phyloP scores from a whole-genome alignment of 2,797 vertebrate species.

The Sciurus carolinensis region DNA sequence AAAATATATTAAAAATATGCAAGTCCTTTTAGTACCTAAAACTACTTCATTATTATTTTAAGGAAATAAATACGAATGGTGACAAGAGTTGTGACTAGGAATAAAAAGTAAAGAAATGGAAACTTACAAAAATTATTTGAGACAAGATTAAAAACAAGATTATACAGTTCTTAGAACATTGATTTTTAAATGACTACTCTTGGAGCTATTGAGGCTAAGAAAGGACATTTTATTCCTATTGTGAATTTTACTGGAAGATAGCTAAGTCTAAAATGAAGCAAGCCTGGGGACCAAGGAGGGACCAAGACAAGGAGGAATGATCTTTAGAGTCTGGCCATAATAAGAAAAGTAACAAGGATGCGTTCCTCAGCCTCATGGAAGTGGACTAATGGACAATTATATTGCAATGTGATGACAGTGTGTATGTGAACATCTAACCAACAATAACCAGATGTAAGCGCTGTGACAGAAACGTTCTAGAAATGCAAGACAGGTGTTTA shows the following conservation, averaged over 20 bases:
- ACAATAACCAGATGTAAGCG: background rate
- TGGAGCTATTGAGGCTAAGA: background rate
- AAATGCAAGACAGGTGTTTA: background rate
- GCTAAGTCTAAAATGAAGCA: background rate
- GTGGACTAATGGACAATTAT: too few species aligned
- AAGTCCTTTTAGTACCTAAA: background rate
- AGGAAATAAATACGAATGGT: background rate
- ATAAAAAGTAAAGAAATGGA: background rate
- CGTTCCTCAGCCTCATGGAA: rapidly evolving
- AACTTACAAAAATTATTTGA: background rate
- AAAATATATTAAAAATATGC: background rate
- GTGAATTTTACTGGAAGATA: background rate
- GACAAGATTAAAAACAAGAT: background rate
- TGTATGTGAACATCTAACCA: too few species aligned
- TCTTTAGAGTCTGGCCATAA: background rate
- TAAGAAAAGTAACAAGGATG: background rate
- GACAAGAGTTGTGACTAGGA: background rate
- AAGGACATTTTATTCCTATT: background rate
- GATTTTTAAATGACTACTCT: background rate
- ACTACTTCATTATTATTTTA: background rate
- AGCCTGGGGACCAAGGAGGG: too few species aligned
- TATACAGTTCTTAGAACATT: background rate
- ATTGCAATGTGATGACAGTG: background rate
- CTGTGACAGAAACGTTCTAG: too few species aligned
- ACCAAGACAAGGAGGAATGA: background rate